Evolutionary conservation across 1,140 invertebrate species (phyloP), one percentile per base, ranked within the genome.

Genomic region (Dermatophagoides farinae): DNA sequence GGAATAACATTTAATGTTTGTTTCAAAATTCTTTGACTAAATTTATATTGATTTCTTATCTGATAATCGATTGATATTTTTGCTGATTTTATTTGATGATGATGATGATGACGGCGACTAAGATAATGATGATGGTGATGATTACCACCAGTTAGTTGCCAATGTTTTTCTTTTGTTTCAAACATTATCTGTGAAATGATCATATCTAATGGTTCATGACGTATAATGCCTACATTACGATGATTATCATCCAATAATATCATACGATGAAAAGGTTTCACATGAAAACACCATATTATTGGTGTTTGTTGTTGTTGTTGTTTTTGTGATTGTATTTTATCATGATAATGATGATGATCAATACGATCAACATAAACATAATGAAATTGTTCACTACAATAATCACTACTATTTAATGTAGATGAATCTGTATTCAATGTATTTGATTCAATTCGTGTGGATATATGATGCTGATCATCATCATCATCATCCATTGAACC

Each of bases 241-340:
- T 31, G 31, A 38, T 47, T 40, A 39, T 47, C 43, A 14, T 58
- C 57, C 1, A 50, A 1, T n/a, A 49, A 23, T 49, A 18, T 12
- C 18, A 49, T 18, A 20, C 43, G 22, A 16, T 47, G 41, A 16
- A 18, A 37, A 5, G 41, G 41, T 10, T 16, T 51, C 5, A 60
- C 58, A 23, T 60, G 58, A 43, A 60, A 60, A 23, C 58, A 60
- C 58, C 58, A 60, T 16, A 49, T n/a, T 39, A 9, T 60, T 39
- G 25, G 11, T 41, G 25, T 23, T 16, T 8, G 1, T 25, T 47
- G 18, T 8, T 60, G 9, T 50, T 2, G 1, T 16, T 23, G 37
- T 4, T 4, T 47, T 23, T 9, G 31, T 31, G 2, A 8, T 31
- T 31, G 31, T 31, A n/a, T n/a, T n/a, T n/a, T n/a, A n/a, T n/a